phyloP scores from a whole-genome alignment of 2,888 invertebrate genomes.

The Conchocele bisecta region DNA sequence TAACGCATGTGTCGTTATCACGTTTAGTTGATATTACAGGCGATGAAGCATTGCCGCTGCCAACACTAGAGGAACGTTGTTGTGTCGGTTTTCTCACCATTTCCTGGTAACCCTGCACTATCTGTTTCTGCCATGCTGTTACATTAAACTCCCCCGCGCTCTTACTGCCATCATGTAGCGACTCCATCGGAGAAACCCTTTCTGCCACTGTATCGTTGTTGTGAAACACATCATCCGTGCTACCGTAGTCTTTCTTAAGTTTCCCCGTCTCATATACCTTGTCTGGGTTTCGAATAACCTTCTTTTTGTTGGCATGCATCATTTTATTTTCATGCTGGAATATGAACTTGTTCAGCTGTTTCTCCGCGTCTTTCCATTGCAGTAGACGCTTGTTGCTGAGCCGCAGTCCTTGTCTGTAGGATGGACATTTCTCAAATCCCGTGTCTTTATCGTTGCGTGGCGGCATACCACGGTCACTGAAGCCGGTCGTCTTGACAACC shows the following conservation, averaged over 20 bases:
- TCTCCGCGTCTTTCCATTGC: slow-evolving; percentile 63
- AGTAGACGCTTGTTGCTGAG: slow-evolving; percentile 62
- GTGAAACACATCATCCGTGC: slow-evolving; percentile 37
- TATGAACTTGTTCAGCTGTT: slow-evolving; percentile 57
- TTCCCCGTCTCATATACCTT: background rate
- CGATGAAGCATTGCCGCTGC: slow-evolving; percentile 28
- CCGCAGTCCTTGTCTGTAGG: slow-evolving; percentile 54
- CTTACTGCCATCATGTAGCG: slow-evolving; percentile 32
- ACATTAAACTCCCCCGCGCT: slow-evolving; percentile 50
- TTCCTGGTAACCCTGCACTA: slow-evolving; percentile 57
- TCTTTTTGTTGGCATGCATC: slow-evolving; percentile 31
- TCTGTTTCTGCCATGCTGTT: slow-evolving; percentile 50
- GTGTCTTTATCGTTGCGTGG: slow-evolving; percentile 61
- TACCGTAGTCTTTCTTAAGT: slow-evolving; percentile 14
- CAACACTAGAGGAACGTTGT: slow-evolving; percentile 11
- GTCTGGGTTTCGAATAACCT: background rate
- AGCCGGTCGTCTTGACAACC: slow-evolving; percentile 66
- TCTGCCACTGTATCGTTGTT: slow-evolving; percentile 43
- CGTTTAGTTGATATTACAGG: slow-evolving; percentile 16
- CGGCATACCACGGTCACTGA: slow-evolving; percentile 61
- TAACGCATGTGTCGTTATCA: background rate
- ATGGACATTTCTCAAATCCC: slow-evolving; percentile 58
- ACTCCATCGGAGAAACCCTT: slow-evolving; percentile 34
- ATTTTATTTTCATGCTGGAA: slow-evolving; percentile 39
- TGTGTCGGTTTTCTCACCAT: slow-evolving; percentile 36